Conservation (phyloP, 2,888 invertebrate genomes). For the Tanaodytes sp. region DNA sequence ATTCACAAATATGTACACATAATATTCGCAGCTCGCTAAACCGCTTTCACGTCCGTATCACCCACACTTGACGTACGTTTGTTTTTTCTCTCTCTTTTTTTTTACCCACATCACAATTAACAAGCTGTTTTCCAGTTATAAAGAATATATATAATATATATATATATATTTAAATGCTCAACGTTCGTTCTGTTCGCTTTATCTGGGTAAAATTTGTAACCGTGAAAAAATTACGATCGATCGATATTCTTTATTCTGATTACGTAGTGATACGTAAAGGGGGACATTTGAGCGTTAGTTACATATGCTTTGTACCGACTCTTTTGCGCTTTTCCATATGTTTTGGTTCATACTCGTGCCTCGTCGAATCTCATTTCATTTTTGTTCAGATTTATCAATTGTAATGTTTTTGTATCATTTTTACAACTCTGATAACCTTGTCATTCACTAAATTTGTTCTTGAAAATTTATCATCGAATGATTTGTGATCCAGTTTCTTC, state of each 20-base stretch:
- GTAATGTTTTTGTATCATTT: too few species aligned
- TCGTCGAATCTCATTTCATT: too few species aligned
- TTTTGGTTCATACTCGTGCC: too few species aligned
- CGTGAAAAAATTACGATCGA: conserved; percentile 31
- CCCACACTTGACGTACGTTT: conserved; percentile 18
- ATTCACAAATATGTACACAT: conserved; percentile 50
- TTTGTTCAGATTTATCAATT: too few species aligned
- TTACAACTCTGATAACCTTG: too few species aligned
- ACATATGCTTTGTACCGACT: conserved; percentile 7
- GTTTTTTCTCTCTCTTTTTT: too few species aligned
- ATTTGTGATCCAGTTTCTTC: too few species aligned
- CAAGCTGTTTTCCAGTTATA: conserved; percentile 45
- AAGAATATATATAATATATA: conserved; percentile 51
- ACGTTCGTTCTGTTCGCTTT: conserved; percentile 35
- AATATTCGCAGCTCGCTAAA: conserved; percentile 36
- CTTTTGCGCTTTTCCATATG: conserved; percentile 50
- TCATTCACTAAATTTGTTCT: too few species aligned
- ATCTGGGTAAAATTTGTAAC: conserved; percentile 22
- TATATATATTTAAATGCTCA: conserved; percentile 51
- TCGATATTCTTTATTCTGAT: conserved; percentile 36
- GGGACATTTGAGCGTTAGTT: conserved; percentile 38
- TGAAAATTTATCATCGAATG: too few species aligned
- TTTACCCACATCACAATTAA: conserved; percentile 35
- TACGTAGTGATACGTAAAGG: conserved; percentile 35
- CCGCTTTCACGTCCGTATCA: conserved; percentile 9